Conservation (phyloP, 2,797 vertebrate species). For the Graptemys geographica region DNA sequence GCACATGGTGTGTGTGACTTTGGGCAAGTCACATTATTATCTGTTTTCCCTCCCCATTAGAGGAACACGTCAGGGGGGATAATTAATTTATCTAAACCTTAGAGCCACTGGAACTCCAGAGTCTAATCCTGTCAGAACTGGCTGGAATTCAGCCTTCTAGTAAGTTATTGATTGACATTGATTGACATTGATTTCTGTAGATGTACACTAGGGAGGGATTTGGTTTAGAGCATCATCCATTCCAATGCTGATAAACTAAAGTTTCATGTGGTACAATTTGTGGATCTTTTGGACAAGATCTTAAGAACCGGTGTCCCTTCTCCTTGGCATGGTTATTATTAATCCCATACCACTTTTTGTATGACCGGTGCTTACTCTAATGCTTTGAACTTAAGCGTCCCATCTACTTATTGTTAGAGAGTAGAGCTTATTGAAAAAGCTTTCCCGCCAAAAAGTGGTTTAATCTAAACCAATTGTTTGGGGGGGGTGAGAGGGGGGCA, state of each 20-base stretch:
- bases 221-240: conserved; percentile 29
- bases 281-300: conserved; percentile 14
- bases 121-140: neutral
- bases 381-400: neutral
- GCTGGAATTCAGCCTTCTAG: neutral
- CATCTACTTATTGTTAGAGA: neutral
- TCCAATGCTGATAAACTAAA: conserved; percentile 5
- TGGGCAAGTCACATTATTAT: neutral
- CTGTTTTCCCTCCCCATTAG: neutral
- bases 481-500: no score
- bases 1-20: neutral
- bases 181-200: conserved; percentile 36
- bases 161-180: neutral
- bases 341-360: neutral
- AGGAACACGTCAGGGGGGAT: neutral
- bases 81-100: conserved; percentile 37
- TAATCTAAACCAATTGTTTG: neutral
- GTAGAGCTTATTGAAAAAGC: neutral
- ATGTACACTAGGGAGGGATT: neutral
- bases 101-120: conserved; percentile 39
- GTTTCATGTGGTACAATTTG: conserved; percentile 19
- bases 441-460: neutral
- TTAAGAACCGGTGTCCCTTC: neutral
- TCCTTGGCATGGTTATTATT: neutral
- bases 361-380: neutral